Evolutionary conservation across 1,140 invertebrate genomes (phyloP).

Genomic region (Ips typographus): DNA sequence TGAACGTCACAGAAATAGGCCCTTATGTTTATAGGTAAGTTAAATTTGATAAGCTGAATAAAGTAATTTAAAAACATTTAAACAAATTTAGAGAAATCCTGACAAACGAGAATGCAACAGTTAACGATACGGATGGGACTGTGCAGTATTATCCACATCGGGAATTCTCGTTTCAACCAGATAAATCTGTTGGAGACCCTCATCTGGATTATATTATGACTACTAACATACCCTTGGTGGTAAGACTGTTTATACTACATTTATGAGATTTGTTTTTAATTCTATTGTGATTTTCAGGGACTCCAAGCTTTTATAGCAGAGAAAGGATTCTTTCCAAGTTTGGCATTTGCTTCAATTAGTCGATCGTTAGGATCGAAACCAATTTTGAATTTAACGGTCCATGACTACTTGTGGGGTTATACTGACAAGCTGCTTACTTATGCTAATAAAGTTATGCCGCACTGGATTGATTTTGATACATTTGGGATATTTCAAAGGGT

Average conservation of each 20-base stretch:
- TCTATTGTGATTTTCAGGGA: slow-evolving; percentile 55
- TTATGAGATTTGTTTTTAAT: slow-evolving; percentile 18
- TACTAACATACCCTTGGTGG: slow-evolving; percentile 79
- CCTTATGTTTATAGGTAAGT: slow-evolving; percentile 84
- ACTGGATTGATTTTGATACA: slow-evolving; percentile 70
- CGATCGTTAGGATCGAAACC: slow-evolving; percentile 64
- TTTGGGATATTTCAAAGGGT: slow-evolving; percentile 84
- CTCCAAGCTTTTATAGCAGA: slow-evolving; percentile 61
- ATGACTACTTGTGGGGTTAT: slow-evolving; percentile 86
- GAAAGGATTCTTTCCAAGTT: slow-evolving; percentile 61
- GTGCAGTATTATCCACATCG: slow-evolving; percentile 73
- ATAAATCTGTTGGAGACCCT: slow-evolving; percentile 69
- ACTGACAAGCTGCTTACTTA: slow-evolving; percentile 72
- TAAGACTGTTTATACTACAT: slow-evolving; percentile 51
- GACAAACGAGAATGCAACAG: slow-evolving; percentile 65
- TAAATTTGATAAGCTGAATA: neutral
- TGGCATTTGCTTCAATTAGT: slow-evolving; percentile 64
- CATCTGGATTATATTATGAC: slow-evolving; percentile 65
- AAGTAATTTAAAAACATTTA: neutral
- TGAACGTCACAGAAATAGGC: slow-evolving; percentile 75
- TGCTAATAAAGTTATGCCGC: slow-evolving; percentile 68
- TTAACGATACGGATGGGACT: slow-evolving; percentile 67
- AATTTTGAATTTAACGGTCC: slow-evolving; percentile 67
- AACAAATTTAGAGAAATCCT: slow-evolving; percentile 64
- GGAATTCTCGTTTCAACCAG: slow-evolving; percentile 63